Base-by-base conservation (phyloP, 2,888 invertebrate species). In the Petrophora chlorosata region DNA sequence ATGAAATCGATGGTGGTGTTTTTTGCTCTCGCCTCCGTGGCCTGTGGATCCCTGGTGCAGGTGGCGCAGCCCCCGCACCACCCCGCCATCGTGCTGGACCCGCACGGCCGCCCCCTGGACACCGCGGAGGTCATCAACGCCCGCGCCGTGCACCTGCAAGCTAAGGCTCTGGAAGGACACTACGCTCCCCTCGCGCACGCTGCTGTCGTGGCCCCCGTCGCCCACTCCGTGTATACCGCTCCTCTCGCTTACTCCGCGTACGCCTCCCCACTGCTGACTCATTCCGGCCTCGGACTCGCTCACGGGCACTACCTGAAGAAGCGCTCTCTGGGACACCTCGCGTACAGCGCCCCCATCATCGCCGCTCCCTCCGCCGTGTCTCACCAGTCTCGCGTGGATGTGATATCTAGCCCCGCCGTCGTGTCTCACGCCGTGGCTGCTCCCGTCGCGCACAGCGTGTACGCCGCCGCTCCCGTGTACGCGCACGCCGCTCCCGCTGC, bases 1-100 rank as follows among this genome's bases (percentile, higher is more conserved):
- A 79, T 74, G 76, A 80, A 78, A 66, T 56, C 88, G 88, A 75
- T 91, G 92, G 91, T 92, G 91, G 92, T 92, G 85, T 92, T 93
- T 80, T 92, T 91, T 82, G 92, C 92, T 84, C 82, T 93, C 58
- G 82, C 91, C 72, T 90, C 92, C 59, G 84, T 92, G 73, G 92
- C 91, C 51, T 90, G 89, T 70, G 93, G 92, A 67, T 90, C 90
- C 33, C 69, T 79, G 74, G 78, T 85, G 69, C 84, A 77, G 53
- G 66, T 76, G 73, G 90, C 88, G 65, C 88, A 90, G 73, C 87
- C 87, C 16, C 73, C 85, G 53, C 82, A 89, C 70, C 79, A 80
- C 61, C 81, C 91, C 22, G 90, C 91, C 17, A 42, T 86, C 53
- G 83, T 90, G 70, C 78, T 89, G 76, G 87, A 86, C 75, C 76